Evolutionary conservation across 2,113 vertebrate genomes (phyloP), one percentile per base, ranked within the genome.

Genomic region (Onychostruthus taczanowskii): DNA sequence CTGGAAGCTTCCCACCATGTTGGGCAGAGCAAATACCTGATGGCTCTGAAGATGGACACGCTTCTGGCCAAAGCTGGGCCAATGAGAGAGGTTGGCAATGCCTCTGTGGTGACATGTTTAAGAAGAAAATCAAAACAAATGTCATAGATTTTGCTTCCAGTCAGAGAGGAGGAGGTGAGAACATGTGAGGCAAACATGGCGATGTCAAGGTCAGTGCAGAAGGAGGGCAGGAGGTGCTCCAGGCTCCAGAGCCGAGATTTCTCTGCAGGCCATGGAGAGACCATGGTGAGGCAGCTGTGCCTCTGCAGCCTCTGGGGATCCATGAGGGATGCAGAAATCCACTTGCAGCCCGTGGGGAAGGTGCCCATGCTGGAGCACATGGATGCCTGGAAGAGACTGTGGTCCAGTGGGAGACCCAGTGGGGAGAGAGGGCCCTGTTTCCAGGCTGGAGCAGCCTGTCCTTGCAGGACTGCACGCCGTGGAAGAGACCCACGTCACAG

Each of bases 221-320:
- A 30, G 55, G 43, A 37, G 27, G n/a, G 20, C 12, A 75, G 44
- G 73, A 75, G 27, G 1, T 31, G 27, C 27, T 39, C 11, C 55
- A 47, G 72, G 14, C 1, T 0, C 31, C 0, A 1, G 41, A 75
- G 33, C 53, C 1, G 1, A 46, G 55, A 24, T 15, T 76, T 16
- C 43, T 37, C n/a, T 61, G 26, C 27, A 49, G 43, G 9, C 9
- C 0, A 0, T 46, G 55, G 43, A 30, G 41, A 12, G 53, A 28
- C 33, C 18, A 5, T 23, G 55, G n/a, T 37, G 43, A 28, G 5
- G 21, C n/a, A 31, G 44, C 56, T 76, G 44, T 31, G 73, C 21
- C n/a, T 10, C n/a, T 14, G 20, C 44, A 73, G 52, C 22, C 68
- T 8, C 0, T 20, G 47, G 67, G 26, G 47, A 69, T 69, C 18